Evolutionary conservation across 2,113 vertebrate species (phyloP).

Genomic region (Burhinus bistriatus): DNA sequence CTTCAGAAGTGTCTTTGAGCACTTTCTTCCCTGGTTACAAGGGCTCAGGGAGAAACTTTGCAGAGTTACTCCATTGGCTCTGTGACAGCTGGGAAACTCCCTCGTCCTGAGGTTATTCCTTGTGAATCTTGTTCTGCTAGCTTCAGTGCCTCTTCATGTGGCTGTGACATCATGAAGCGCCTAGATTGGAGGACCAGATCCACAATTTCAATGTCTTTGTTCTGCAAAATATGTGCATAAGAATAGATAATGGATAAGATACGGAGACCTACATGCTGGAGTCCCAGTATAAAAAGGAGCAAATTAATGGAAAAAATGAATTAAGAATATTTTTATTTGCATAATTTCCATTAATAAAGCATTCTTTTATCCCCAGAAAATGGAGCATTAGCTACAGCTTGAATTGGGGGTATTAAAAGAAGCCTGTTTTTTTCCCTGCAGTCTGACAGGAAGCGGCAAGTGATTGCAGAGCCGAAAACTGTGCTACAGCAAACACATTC

Average conservation of each 20-base stretch:
- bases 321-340: not conserved
- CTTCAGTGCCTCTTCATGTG: not conserved
- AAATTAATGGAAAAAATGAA: not conserved
- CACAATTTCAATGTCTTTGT: conserved; percentile 12
- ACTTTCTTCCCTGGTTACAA: not conserved
- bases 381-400: not conserved
- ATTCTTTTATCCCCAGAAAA: not conserved
- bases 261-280: not conserved
- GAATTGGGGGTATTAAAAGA: not conserved
- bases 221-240: not conserved
- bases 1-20: not conserved
- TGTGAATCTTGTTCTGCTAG: conserved; percentile 14
- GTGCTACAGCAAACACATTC: conserved; percentile 39
- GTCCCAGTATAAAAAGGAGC: not conserved
- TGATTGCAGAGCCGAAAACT: conserved; percentile 18
- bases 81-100: not conserved
- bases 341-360: not conserved
- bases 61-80: not conserved
- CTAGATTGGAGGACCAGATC: not conserved
- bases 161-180: not conserved
- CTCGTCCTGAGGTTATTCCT: not conserved
- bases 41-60: not conserved
- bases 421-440: not conserved
- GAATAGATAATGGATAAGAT: conserved; percentile 29
- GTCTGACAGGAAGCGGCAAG: conserved; percentile 19